Evolutionary conservation across 2,113 vertebrate species (phyloP), one percentile per base, ranked within the genome.

Genomic region (Mirza zaza): DNA sequence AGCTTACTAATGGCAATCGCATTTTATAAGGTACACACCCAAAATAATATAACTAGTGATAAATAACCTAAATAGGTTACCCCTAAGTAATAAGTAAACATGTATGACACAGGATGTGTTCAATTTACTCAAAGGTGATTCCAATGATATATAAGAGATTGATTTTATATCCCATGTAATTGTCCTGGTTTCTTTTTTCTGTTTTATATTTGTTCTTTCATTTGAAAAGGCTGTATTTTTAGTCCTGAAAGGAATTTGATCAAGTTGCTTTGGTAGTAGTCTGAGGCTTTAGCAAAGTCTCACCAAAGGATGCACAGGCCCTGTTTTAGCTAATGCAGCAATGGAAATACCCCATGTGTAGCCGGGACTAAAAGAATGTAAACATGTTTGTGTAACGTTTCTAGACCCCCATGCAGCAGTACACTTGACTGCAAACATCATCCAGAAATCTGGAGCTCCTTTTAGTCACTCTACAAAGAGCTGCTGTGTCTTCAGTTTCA

Each of bases 401-500:
- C 85, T 70, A 82, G 96, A 96, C 27, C 68, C 81, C 96, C 8
- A 21, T 11, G 57, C 27, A 23, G 92, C 79, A 91, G 63, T 80
- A 82, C 21, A 55, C 84, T 85, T 42, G 73, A 81, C 48, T 96
- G 90, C 93, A 96, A 36, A 57, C 88, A 87, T 93, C 88, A 8
- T 87, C 71, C 97, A 94, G 92, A 96, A 97, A 97, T 88, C 88
- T 93, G 75, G 91, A 97, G 52, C 90, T 97, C 91, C 89, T 97
- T 97, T 97, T 77, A 98, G 97, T 97, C 91, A 90, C 87, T 96
- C 91, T 93, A 96, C 95, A 98, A 98, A 98, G 97, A 97, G 97
- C 98, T 98, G 98, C 97, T 95, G 96, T 98, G 95, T 98, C 98
- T 98, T 97, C n/a, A 77, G 98, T 97, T 95, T 98, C 65, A 32